Evolutionary conservation across 2,113 vertebrate genomes (phyloP).

Genomic region (Hucho hucho): DNA sequence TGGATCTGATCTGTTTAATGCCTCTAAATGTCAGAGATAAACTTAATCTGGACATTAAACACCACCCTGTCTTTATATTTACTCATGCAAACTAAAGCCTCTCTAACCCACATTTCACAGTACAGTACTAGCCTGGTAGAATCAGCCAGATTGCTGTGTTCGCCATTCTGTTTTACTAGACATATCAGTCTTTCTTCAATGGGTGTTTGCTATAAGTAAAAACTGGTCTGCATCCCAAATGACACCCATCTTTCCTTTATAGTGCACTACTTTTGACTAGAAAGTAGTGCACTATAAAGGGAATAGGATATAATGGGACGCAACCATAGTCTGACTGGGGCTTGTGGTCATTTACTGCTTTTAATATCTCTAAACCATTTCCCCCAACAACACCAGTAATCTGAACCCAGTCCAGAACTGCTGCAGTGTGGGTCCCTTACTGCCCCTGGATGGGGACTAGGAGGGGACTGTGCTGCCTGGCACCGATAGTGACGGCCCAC

Average conservation of each 20-base stretch:
- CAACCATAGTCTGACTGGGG: background rate
- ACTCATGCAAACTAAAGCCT: background rate
- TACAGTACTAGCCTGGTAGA: too few relatives aligned
- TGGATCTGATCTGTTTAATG: constrained; percentile 39
- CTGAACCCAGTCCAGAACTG: background rate
- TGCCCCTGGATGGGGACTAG: too few relatives aligned
- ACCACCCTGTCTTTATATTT: constrained; percentile 5
- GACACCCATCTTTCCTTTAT: too few relatives aligned
- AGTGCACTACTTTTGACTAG: too few relatives aligned
- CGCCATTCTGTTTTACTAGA: background rate
- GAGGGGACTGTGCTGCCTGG: too few relatives aligned
- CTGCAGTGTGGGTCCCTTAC: background rate
- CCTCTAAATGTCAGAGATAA: constrained; percentile 50
- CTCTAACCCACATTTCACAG: background rate
- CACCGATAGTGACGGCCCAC: too few relatives aligned
- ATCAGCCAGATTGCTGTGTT: too few relatives aligned
- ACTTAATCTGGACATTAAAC: constrained; percentile 5
- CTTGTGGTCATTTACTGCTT: background rate
- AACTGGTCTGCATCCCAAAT: background rate
- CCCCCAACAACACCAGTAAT: background rate
- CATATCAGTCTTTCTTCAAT: background rate
- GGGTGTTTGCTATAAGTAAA: too few relatives aligned
- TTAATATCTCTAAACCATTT: background rate
- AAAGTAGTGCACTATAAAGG: too few relatives aligned
- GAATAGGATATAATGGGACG: too few relatives aligned